Conservation (phyloP, 2,113 vertebrate species). For the Sphyrna mokarran region DNA sequence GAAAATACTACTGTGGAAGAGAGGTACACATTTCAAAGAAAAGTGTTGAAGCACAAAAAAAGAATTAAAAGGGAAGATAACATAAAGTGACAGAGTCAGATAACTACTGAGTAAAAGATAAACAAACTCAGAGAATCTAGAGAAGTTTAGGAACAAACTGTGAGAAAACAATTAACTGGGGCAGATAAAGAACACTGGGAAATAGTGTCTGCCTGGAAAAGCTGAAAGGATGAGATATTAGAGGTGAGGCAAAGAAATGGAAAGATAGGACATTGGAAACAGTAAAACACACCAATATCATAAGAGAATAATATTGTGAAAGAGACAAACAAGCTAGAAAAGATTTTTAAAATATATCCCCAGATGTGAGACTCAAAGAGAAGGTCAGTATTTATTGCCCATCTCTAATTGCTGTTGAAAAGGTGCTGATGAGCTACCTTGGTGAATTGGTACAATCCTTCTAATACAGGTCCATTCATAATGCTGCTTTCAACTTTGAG, state of each 20-base stretch:
- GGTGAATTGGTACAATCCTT: neutral
- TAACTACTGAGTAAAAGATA: neutral
- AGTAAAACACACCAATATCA: neutral
- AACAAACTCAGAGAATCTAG: neutral
- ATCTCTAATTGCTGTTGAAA: no score
- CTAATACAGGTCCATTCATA: neutral
- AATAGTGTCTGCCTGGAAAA: neutral
- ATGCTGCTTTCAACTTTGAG: neutral
- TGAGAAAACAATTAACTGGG: neutral
- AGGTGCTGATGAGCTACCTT: neutral
- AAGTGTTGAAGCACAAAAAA: neutral
- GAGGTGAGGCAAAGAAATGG: neutral
- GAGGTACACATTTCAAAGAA: neutral
- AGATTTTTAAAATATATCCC: neutral
- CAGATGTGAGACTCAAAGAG: no score
- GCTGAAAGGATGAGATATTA: neutral
- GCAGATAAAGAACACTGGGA: no score
- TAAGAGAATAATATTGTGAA: slow-evolving; percentile 51
- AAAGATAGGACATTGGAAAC: neutral
- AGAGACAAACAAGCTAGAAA: slow-evolving; percentile 46
- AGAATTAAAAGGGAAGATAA: neutral
- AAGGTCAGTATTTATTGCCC: no score
- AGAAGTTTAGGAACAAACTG: neutral
- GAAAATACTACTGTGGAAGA: neutral
- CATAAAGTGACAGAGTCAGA: neutral